Evolutionary conservation across 30 jellyfish, hydroid and myxozoan species (phyloP).

Genomic region (Aurelia aurita complex sp. Pacific): DNA sequence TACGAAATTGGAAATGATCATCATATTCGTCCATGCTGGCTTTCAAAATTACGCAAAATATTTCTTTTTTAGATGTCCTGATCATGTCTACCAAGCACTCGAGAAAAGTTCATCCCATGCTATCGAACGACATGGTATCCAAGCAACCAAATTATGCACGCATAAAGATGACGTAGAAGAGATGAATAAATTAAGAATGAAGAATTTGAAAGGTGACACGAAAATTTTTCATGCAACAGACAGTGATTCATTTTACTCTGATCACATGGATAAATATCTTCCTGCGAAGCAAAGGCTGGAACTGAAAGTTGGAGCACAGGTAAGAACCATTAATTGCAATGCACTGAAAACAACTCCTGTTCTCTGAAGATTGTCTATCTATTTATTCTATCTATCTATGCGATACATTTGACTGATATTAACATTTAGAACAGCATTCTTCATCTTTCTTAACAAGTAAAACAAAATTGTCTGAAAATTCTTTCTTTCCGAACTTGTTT

Average conservation of each 20-base stretch:
- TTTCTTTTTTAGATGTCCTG: constrained; percentile 83
- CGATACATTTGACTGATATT: too few species aligned
- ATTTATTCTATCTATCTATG: too few species aligned
- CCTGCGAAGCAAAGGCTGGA: constrained; percentile 65
- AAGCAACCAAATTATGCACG: constrained; percentile 93
- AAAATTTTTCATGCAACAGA: constrained; percentile 71
- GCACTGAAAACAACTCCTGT: not conserved
- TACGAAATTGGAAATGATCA: too few species aligned
- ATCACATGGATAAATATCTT: constrained; percentile 74
- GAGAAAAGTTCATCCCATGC: constrained; percentile 40
- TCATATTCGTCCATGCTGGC: too few species aligned
- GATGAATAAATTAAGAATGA: constrained; percentile 63
- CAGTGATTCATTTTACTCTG: constrained; percentile 51
- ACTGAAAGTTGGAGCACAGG: constrained; percentile 97
- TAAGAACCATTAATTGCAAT: not conserved
- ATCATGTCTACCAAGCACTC: constrained; percentile 41
- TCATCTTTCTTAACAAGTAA: too few species aligned
- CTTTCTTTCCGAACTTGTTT: too few species aligned
- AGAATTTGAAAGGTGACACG: constrained; percentile 65
- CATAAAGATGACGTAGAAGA: constrained; percentile 89
- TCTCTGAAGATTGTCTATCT: not conserved
- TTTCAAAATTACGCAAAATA: too few species aligned
- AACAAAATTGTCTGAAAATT: too few species aligned
- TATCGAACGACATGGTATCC: constrained; percentile 67
- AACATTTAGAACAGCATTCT: too few species aligned